Percentiles rank a stretch among this genome's conserved stretches.
Conservation (phyloP, 2,113 vertebrate genomes). For the Turdus rufiventris region DNA sequence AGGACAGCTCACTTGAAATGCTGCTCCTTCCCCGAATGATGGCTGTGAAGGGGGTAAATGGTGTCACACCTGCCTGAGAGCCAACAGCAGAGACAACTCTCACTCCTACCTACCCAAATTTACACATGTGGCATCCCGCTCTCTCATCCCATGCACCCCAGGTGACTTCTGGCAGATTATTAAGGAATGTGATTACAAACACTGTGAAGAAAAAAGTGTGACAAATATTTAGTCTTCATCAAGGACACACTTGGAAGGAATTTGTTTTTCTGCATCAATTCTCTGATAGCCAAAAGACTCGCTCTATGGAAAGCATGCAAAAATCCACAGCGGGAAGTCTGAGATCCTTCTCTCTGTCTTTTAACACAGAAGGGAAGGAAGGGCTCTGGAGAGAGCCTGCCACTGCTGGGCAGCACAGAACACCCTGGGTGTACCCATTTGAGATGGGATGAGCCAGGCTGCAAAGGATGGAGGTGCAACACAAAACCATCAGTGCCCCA, state of each 20-base stretch:
- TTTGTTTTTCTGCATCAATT: background rate
- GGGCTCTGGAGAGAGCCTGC: background rate
- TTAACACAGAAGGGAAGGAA: background rate
- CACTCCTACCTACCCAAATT: background rate
- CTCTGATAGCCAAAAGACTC: background rate
- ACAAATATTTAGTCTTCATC: background rate
- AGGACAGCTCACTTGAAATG: background rate
- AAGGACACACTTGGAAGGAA: background rate
- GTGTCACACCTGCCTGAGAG: background rate
- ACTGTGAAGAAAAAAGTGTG: background rate
- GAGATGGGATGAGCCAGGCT: background rate
- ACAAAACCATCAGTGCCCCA: background rate
- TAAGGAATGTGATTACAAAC: background rate
- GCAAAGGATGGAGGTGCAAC: background rate
- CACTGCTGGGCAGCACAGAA: background rate
- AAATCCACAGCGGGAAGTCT: background rate
- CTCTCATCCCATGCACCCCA: background rate
- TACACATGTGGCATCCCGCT: fast-evolving
- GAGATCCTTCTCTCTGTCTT: background rate
- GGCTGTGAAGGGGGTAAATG: background rate
- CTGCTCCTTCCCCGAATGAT: fast-evolving
- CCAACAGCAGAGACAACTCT: background rate
- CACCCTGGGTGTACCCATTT: background rate
- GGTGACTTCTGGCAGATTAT: background rate
- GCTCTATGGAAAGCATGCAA: background rate